phyloP scores from a whole-genome alignment of 2,797 vertebrate genomes.

The Periophthalmus magnuspinnatus region DNA sequence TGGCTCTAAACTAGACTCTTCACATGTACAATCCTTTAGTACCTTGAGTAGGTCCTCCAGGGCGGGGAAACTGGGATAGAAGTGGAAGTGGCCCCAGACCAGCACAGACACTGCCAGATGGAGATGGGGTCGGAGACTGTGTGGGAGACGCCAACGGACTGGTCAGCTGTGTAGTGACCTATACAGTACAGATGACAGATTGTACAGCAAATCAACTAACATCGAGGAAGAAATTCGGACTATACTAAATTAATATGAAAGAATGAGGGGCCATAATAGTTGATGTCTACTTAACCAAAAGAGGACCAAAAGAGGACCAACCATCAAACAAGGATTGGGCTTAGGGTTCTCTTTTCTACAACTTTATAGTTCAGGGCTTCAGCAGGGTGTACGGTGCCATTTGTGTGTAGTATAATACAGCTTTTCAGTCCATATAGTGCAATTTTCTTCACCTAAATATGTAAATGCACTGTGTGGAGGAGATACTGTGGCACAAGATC shows the following conservation, averaged over 20 bases:
- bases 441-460: no score
- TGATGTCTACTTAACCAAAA: no score
- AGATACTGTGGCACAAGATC: no score
- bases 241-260: neutral
- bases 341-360: no score
- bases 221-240: neutral
- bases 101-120: constrained; percentile 90
- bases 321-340: no score
- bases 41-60: constrained; percentile 93
- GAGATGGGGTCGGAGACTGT: constrained; percentile 93
- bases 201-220: neutral
- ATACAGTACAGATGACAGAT: constrained; percentile 1
- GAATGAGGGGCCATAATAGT: neutral
- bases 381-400: no score
- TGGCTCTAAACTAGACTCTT: neutral
- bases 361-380: no score
- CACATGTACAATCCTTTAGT: constrained; percentile 20
- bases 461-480: no score
- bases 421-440: no score
- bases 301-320: no score
- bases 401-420: no score
- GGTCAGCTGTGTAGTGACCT: constrained; percentile 89
- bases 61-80: constrained; percentile 90
- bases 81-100: constrained; percentile 92
- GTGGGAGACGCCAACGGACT: constrained; percentile 94